Conservation (phyloP, 2,888 invertebrate species). For the Thera obeliscata region DNA sequence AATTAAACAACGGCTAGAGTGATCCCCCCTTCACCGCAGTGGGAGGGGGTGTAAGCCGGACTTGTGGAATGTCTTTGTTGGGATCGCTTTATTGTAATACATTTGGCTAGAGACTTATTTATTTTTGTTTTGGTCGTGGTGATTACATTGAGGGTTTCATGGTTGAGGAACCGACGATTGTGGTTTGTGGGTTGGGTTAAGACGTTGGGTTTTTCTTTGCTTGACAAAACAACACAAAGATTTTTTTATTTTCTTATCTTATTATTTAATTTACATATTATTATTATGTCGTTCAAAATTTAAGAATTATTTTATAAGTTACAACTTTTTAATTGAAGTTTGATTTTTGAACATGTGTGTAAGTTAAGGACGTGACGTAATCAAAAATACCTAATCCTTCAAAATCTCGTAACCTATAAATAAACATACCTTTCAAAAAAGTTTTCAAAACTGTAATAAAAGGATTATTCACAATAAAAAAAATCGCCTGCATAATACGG, state of each 20-base stretch:
- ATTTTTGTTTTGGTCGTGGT: constrained; percentile 49
- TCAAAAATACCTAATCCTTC: too few species aligned
- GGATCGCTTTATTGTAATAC: constrained; percentile 64
- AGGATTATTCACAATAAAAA: constrained; percentile 7
- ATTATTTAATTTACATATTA: too few species aligned
- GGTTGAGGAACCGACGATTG: constrained; percentile 38
- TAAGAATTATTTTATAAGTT: too few species aligned
- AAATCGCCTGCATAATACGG: constrained; percentile 27
- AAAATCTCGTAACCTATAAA: not conserved
- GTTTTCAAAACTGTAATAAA: constrained; percentile 1
- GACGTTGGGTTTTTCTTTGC: constrained; percentile 2
- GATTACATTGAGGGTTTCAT: constrained; percentile 50
- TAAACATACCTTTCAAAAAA: constrained; percentile 9
- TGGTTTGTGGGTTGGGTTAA: constrained; percentile 27
- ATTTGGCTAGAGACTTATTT: constrained; percentile 58
- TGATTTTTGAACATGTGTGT: too few species aligned
- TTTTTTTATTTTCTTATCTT: not conserved
- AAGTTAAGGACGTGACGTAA: too few species aligned
- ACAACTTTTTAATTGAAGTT: too few species aligned
- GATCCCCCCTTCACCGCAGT: constrained; percentile 42
- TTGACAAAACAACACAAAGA: not conserved
- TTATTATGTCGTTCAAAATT: too few species aligned
- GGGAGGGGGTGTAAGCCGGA: constrained; percentile 70
- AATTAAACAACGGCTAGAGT: constrained; percentile 76
- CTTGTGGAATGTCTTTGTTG: constrained; percentile 79